Percentiles rank a stretch among this genome's conserved stretches.
Evolutionary conservation across 2,797 vertebrate species (phyloP).

Genomic region (Setipinna tenuifilis): DNA sequence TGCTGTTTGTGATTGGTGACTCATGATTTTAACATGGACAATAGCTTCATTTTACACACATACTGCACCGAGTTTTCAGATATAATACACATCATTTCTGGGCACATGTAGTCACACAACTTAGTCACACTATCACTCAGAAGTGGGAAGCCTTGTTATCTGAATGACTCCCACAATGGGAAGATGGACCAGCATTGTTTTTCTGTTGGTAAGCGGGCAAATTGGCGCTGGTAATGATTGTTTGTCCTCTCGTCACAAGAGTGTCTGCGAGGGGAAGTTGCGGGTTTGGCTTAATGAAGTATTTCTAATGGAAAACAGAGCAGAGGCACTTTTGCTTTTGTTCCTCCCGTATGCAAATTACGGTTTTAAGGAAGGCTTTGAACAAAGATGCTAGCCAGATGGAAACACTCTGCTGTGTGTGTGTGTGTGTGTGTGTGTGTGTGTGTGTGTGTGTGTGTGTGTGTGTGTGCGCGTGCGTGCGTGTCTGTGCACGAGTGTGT

Average conservation of each 20-base stretch:
- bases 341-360: constrained; percentile 68
- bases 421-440: constrained; percentile 36
- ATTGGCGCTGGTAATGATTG: constrained; percentile 35
- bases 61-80: neutral
- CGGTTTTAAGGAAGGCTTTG: constrained; percentile 69
- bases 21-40: neutral
- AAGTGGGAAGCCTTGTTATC: neutral
- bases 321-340: constrained; percentile 62
- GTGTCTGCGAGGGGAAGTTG: constrained; percentile 52
- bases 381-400: constrained; percentile 67
- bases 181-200: neutral
- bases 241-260: constrained; percentile 42
- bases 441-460: constrained; percentile 33
- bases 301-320: constrained; percentile 55
- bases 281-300: constrained; percentile 49
- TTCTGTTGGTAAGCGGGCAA: constrained; percentile 34
- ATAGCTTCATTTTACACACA: neutral
- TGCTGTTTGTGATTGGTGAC: too few species aligned
- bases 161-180: neutral
- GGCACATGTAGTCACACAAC: too few species aligned
- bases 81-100: neutral
- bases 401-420: constrained; percentile 65
- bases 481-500: constrained; percentile 33
- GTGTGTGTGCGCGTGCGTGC: constrained; percentile 37
- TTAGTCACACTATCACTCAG: neutral